These are phyloP conservation scores for Otolemur crassicaudatus DNA, from an alignment of 2,797 vertebrate species.

Conservation along the genomic window DNA sequence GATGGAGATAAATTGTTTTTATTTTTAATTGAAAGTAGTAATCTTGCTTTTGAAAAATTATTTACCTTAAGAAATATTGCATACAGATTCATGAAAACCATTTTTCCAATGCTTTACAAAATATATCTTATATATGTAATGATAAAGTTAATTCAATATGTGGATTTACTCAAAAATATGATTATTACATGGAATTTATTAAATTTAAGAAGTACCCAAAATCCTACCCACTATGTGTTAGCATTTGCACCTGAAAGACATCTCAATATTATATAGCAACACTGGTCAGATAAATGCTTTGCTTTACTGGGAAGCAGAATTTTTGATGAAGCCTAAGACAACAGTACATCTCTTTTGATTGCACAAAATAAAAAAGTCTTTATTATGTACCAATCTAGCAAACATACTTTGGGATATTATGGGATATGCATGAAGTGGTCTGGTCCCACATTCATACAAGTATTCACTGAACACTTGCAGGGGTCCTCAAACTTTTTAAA, in stretches of 20 bases:
- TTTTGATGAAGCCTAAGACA: background rate
- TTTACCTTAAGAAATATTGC: background rate
- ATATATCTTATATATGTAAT: background rate
- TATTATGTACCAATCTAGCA: background rate
- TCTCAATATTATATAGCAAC: background rate
- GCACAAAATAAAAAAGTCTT: background rate
- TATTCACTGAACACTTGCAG: background rate
- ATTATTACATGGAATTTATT: conserved; percentile 29
- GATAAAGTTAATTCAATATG: conserved; percentile 1
- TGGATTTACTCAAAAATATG: conserved; percentile 23
- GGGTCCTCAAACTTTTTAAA: too few relatives aligned
- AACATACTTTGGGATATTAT: conserved; percentile 14
- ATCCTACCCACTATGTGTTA: background rate
- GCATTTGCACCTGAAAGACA: background rate
- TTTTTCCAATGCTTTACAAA: background rate
- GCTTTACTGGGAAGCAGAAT: background rate
- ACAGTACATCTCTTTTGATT: background rate
- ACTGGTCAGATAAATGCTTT: background rate
- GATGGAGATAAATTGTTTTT: background rate
- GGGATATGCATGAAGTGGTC: background rate
- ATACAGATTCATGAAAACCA: background rate
- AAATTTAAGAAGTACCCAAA: background rate
- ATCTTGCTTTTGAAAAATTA: background rate
- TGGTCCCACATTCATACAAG: background rate
- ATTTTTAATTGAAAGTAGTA: conserved; percentile 30